Base-by-base conservation (phyloP, 2,888 invertebrate genomes). In the Furcula furcula region DNA sequence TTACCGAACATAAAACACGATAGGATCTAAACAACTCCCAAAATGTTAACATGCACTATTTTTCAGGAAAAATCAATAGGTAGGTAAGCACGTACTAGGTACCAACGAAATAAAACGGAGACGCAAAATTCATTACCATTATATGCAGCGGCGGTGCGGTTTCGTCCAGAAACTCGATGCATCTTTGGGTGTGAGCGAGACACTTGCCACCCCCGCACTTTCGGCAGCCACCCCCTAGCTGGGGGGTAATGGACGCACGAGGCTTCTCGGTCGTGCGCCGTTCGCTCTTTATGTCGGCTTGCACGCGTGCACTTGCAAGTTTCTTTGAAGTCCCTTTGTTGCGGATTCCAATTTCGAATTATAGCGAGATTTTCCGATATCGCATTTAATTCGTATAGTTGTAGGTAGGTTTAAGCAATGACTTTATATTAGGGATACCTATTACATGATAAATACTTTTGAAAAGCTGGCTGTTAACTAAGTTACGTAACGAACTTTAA, bases 251-350 rank as follows among this genome's bases (percentile, higher is more conserved):
- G 87, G 87, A 87, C 87, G 87, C 87, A 86, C 71, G 79, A 79
- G 78, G 79, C 81, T 79, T 76, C 73, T 75, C 79, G 74, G 76
- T 72, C 75, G 72, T 77, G 76, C 75, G 67, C 70, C 75, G 72
- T 57, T 69, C 78, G 75, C 79, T 83, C 82, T 84, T 82, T 84
- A 83, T 78, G 79, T 75, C 64, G 67, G 77, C 78, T 72, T 75
- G 78, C 76, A 83, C 82, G 86, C 87, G 84, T 86, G 77, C 81
- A 80, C 84, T 84, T 80, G 80, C 78, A 76, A 77, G 72, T 85
- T 86, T 87, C 87, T 86, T 86, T 85, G 83, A 77, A 76, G 76
- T 80, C 74, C 76, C 84, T 85, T 86, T 86, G 76, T 76, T 75
- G 80, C 71, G 74, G 74, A 80, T 83, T 85, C 77, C 85, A 84